Percentiles rank a stretch among this genome's conserved stretches.
Evolutionary conservation across 2,113 vertebrate species (phyloP).

Genomic region (Psittacus erithacus): DNA sequence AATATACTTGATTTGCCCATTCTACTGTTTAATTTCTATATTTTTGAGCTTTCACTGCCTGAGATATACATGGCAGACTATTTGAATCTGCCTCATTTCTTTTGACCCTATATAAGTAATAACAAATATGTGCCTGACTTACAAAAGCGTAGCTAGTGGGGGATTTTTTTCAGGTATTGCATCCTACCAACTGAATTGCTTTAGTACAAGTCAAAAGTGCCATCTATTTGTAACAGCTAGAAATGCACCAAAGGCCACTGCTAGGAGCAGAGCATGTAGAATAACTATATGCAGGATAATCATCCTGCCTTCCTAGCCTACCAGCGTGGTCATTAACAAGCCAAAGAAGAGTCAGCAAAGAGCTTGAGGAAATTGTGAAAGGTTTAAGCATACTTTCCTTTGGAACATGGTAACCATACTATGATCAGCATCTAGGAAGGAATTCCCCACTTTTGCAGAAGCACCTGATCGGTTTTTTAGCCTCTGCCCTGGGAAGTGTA

Average conservation of each 20-base stretch:
- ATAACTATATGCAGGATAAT: not conserved
- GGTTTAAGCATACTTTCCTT: not conserved
- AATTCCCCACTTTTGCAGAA: not conserved
- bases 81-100: constrained; percentile 64
- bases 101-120: constrained; percentile 48
- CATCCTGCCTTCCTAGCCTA: not conserved
- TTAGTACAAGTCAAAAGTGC: constrained; percentile 79
- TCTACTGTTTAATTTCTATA: constrained; percentile 27
- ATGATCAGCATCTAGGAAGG: not conserved
- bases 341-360: not conserved
- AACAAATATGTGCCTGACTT: constrained; percentile 48
- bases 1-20: constrained; percentile 13
- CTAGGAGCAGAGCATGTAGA: not conserved
- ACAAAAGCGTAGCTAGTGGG: not conserved
- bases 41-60: constrained; percentile 46
- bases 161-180: not conserved
- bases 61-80: constrained; percentile 13
- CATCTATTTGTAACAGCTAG: constrained; percentile 79
- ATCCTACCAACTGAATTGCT: not conserved
- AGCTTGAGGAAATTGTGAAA: not conserved
- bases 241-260: constrained; percentile 69
- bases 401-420: fast-evolving
- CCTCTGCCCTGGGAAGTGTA: not conserved
- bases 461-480: not conserved
- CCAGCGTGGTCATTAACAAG: not conserved